Evolutionary conservation across 2,113 vertebrate genomes (phyloP), one percentile per base, ranked within the genome.

Genomic region (Mobula birostris): DNA sequence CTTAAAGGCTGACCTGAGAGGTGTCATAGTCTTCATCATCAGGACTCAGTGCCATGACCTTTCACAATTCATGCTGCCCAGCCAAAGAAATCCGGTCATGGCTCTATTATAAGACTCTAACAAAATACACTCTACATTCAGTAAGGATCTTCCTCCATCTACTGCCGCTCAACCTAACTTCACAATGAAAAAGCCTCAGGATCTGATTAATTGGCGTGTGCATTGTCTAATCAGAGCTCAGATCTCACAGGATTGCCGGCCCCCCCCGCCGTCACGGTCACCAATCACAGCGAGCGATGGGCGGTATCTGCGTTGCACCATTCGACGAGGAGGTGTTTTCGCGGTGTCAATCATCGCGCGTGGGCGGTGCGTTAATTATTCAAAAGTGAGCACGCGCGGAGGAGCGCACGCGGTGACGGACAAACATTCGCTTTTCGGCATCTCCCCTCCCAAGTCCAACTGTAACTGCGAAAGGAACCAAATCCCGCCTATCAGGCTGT

Each of bases 1-100:
- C 91, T 93, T 40, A 74, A 93, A 93, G 36, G 91, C 90, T 93
- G 90, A 93, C 91, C 91, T 93, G 91, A 48, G 91, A 93, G 91
- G 91, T 93, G 91, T 93, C 91, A 93, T 93, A 93, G 70, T 93
- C 91, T 93, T 93, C 91, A 93, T 93, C 91, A 93, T 93, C 91
- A 72, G 91, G 91, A 93, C 91, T 93, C 91, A 93, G 91, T 93
- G 91, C 91, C 91, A 93, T 93, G 91, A 93, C 91, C 91, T 93
- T 93, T 93, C 91, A 93, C 91, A 93, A 93, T 93, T 93, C 91
- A 93, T 93, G 70, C 91, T 93, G 91, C 91, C 91, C 91, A 93
- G 11, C 68, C 68, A 93, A 93, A 93, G 91, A 93, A 93, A 93
- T 93, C 91, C 91, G 74, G 91, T 93, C 91, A 93, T 93, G 91